These are phyloP conservation scores for Xanthia togata DNA, from an alignment of 2,888 invertebrate species.

Conservation along the genomic window DNA sequence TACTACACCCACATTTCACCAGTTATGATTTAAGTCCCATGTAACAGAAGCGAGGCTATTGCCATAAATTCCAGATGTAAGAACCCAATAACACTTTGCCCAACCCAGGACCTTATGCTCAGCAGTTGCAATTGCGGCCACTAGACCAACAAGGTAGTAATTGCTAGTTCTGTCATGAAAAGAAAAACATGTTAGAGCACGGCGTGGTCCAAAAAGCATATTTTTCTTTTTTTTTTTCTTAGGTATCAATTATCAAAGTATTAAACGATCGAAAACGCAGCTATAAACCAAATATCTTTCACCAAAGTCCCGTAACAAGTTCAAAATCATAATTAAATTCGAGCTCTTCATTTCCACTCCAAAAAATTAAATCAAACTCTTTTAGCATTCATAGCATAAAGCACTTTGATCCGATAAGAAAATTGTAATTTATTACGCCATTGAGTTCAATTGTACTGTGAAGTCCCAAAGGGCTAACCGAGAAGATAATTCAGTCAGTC, in stretches of 20 bases:
- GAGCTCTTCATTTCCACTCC: conserved; percentile 27
- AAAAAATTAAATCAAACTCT: conserved; percentile 55
- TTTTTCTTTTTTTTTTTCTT: neutral
- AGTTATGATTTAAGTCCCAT: too few relatives aligned
- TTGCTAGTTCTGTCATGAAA: neutral
- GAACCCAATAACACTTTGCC: too few relatives aligned
- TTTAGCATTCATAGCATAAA: conserved; percentile 60
- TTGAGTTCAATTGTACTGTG: conserved; percentile 65
- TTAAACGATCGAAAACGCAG: neutral
- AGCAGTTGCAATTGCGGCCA: neutral
- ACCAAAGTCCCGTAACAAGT: conserved; percentile 9
- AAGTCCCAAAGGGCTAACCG: conserved; percentile 62
- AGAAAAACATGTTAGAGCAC: too few relatives aligned
- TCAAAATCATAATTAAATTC: conserved; percentile 50
- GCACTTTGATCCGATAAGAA: conserved; percentile 61
- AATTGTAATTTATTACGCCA: conserved; percentile 65
- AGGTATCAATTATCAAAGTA: neutral
- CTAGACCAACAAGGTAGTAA: too few relatives aligned
- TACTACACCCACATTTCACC: too few relatives aligned
- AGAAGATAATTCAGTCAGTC: conserved; percentile 75
- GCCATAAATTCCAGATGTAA: too few relatives aligned
- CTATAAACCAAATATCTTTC: neutral
- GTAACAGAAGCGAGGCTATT: too few relatives aligned
- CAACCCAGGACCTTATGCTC: too few relatives aligned
- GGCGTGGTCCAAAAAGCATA: too few relatives aligned